Evolutionary conservation across 2,113 vertebrate species (phyloP).

Genomic region (Cichladusa arquata): DNA sequence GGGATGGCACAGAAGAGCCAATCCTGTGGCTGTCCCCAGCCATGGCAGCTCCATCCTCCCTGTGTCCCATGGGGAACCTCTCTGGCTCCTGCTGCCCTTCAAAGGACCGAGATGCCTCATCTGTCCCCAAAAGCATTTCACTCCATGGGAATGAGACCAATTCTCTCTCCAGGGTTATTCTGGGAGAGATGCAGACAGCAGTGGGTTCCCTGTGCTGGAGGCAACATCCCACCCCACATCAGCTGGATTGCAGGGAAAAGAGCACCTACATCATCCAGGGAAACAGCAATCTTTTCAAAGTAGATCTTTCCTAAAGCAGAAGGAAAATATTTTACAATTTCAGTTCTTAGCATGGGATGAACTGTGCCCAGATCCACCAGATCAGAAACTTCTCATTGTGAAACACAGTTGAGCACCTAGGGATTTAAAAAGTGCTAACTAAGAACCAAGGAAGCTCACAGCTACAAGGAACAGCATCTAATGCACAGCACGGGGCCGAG

Average conservation of each 20-base stretch:
- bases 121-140: not conserved
- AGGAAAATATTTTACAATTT: not conserved
- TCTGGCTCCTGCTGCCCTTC: not conserved
- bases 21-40: not conserved
- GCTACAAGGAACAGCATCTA: not conserved
- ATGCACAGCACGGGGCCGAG: not conserved
- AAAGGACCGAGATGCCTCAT: not conserved
- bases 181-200: not conserved
- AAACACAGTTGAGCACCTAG: rapidly evolving
- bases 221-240: not conserved
- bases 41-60: rapidly evolving
- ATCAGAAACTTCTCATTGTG: not conserved
- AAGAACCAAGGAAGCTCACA: not conserved
- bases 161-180: not conserved
- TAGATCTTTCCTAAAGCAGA: not conserved
- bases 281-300: not conserved
- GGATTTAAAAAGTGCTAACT: not conserved
- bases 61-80: not conserved
- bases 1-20: not conserved
- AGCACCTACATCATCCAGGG: not conserved
- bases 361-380: not conserved
- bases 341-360: not conserved
- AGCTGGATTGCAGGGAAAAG: not conserved
- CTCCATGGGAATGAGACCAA: not conserved
- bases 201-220: not conserved